Conservation (phyloP, 2,888 invertebrate species). For the Noctua comes region DNA sequence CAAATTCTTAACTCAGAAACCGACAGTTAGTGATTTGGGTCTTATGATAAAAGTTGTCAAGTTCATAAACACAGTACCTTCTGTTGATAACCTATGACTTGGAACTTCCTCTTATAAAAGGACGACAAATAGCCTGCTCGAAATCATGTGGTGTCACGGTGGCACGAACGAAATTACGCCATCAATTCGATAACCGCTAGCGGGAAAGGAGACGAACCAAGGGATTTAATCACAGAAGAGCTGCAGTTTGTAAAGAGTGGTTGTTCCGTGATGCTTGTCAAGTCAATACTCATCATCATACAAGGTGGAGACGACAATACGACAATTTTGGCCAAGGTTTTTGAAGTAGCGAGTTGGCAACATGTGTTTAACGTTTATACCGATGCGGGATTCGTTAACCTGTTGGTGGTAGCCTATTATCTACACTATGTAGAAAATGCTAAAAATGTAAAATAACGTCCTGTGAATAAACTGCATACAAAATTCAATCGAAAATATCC, state of each 20-base stretch:
- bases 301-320: too few relatives aligned
- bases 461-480: too few relatives aligned
- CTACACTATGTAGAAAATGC: too few relatives aligned
- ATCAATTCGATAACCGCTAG: slow-evolving; percentile 42
- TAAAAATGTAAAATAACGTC: too few relatives aligned
- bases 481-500: too few relatives aligned
- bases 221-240: slow-evolving; percentile 8
- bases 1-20: neutral
- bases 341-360: too few relatives aligned
- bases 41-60: neutral
- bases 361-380: too few relatives aligned
- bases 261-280: neutral
- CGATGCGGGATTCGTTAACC: too few relatives aligned
- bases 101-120: neutral
- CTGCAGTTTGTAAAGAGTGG: neutral
- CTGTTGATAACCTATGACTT: slow-evolving; percentile 10
- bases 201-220: neutral
- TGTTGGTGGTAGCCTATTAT: too few relatives aligned
- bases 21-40: neutral
- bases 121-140: slow-evolving; percentile 13
- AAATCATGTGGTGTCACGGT: slow-evolving; percentile 24
- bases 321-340: too few relatives aligned
- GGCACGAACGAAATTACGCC: slow-evolving; percentile 29
- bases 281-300: neutral
- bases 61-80: neutral